Conservation (phyloP, 2,797 vertebrate species). For the Microctenopoma steveboyesi region DNA sequence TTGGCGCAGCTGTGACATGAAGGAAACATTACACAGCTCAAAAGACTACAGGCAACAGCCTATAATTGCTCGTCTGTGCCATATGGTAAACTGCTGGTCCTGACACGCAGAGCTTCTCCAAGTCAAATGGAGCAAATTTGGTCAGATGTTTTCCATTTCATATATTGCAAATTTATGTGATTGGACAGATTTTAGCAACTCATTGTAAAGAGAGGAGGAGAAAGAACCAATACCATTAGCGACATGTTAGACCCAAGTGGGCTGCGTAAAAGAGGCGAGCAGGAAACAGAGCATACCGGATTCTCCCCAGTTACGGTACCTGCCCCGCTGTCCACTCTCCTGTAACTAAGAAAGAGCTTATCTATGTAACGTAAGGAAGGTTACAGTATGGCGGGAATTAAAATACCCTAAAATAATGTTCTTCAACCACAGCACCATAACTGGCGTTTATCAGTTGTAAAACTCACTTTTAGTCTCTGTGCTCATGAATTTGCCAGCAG, state of each 20-base stretch:
- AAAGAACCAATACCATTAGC: not conserved
- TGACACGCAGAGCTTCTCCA: conserved; percentile 26
- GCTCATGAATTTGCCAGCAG: conserved; percentile 65
- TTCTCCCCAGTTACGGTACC: conserved; percentile 18
- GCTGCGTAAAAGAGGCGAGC: not conserved
- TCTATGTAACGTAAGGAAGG: conserved; percentile 3
- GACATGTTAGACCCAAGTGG: not conserved
- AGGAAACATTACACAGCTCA: conserved; percentile 34
- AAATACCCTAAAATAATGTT: conserved; percentile 10
- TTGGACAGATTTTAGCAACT: conserved; percentile 17
- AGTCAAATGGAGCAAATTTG: conserved; percentile 32
- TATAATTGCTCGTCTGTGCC: conserved; percentile 56
- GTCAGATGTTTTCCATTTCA: conserved; percentile 41
- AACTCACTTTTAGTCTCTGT: conserved; percentile 54
- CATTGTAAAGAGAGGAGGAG: conserved; percentile 1
- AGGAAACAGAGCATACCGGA: conserved; percentile 4
- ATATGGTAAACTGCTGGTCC: conserved; percentile 40
- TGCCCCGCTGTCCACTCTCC: not conserved
- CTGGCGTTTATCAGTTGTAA: conserved; percentile 61
- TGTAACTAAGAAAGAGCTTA: conserved; percentile 5
- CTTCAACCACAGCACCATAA: conserved; percentile 24
- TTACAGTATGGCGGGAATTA: conserved; percentile 24
- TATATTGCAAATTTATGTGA: conserved; percentile 29
- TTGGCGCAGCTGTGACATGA: conserved; percentile 33
- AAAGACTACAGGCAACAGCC: conserved; percentile 46